Percentiles rank a stretch among this genome's conserved stretches.
Evolutionary conservation across 2,797 vertebrate species (phyloP).

Genomic region (Paedocypris micromegethes): DNA sequence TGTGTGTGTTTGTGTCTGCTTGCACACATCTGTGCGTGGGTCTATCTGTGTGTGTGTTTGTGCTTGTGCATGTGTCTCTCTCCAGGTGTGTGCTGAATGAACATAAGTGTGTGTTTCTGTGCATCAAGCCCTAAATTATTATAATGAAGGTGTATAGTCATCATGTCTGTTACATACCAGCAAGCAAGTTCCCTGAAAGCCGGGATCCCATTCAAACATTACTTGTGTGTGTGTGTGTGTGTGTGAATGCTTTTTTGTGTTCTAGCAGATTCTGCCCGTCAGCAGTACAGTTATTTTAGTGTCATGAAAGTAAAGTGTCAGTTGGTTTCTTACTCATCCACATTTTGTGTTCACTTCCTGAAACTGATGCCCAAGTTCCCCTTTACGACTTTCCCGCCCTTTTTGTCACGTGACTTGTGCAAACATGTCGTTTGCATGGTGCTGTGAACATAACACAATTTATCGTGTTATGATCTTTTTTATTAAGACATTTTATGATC

Average conservation of each 20-base stretch:
- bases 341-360: constrained; percentile 30
- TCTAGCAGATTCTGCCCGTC: not conserved
- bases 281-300: not conserved
- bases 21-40: constrained; percentile 7
- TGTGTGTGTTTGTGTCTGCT: no score
- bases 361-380: constrained; percentile 19
- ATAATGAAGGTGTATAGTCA: constrained; percentile 3
- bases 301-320: not conserved
- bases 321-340: constrained; percentile 1
- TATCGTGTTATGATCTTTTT: no score
- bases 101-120: no score
- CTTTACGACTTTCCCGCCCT: constrained; percentile 3
- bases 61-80: no score
- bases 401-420: not conserved
- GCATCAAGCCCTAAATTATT: not conserved
- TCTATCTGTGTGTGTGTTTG: not conserved
- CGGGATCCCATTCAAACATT: constrained; percentile 22
- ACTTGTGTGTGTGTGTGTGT: no score
- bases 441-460: not conserved
- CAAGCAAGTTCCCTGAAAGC: not conserved
- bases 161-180: constrained; percentile 8
- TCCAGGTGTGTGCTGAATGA: no score
- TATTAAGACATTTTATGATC: no score
- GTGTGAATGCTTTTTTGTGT: no score
- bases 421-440: not conserved